Evolutionary conservation across 2,113 vertebrate genomes (phyloP), one percentile per base, ranked within the genome.

Genomic region (Rallus limicola): DNA sequence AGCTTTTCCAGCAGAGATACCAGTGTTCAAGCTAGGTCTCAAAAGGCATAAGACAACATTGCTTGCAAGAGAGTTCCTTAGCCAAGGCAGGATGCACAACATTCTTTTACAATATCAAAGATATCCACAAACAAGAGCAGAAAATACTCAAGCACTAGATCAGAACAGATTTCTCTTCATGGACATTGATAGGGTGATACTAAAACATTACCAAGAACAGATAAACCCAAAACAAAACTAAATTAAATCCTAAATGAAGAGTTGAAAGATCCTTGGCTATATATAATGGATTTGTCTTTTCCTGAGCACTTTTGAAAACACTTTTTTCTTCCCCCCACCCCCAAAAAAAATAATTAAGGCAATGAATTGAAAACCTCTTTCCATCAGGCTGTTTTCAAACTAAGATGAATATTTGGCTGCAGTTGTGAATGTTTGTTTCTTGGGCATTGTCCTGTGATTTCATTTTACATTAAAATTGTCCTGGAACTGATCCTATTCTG

Each of bases 281-380:
- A 81, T 55, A 11, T 33, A n/a, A 34, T 10, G 6, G 50, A 42
- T 55, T 34, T 67, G 7, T 55, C 63, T 48, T 59, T 40, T 33
- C 44, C n/a, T 56, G 44, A 85, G 65, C 24, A 76, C 9, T 5
- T 33, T 58, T 50, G 23, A 62, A 79, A 82, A 36, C 8, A n/a
- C 7, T 24, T 68, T 18, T 20, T 33, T 33, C 15, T 6, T 26
- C 5, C 5, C 3, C 4, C 7, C 9, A 1, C 8, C 7, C 10
- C 34, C 1, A 21, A 65, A 38, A 65, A 38, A 11, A 33, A 31
- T 72, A 62, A 36, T n/a, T n/a, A n/a, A 71, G 44, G 10, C 1
- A 3, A 82, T 36, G 11, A 82, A 53, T 20, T 34, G 31, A 62
- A 56, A 67, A 44, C 4, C 8, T 60, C 29, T 74, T 83, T 50